Evolutionary conservation across 2,888 invertebrate species (phyloP), one percentile per base, ranked within the genome.

Genomic region (Ochropleura plecta): DNA sequence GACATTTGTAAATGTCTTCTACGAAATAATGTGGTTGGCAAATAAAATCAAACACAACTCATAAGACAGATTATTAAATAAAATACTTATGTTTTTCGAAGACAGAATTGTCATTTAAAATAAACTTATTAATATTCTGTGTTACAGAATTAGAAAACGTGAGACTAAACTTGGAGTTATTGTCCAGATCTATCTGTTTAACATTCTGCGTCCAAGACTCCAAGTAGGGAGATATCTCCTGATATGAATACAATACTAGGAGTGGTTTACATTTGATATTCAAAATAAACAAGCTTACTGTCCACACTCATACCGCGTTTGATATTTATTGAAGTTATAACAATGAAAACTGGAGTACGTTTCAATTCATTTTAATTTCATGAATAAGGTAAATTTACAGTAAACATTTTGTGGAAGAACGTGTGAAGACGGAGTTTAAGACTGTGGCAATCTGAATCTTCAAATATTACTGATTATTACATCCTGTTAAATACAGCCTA

Each of bases 211-310:
- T 66, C 67, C 66, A 77, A 81, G 70, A 69, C 70, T 73, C 66
- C 70, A 77, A 78, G 70, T 67, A 70, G 57, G 77, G 63, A 85
- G 83, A 80, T 82, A 82, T 82, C 86, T 80, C 70, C 76, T 83
- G 76, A 71, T 85, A 87, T 80, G 83, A 82, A 85, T 87, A 87
- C 78, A 85, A 85, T 87, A 71, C 76, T 67, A 78, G 76, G 79
- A 79, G 83, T 87, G 80, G 79, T 78, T 85, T 75, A 85, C 73
- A 87, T 82, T 78, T 85, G 77, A 82, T 82, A 85, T 85, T 87
- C 80, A 76, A 85, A 85, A 85, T 80, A 87, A 87, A 80, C 79
- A 87, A 76, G 63, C 64, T 16, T 9, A 40, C 71, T 70, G 59
- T 78, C 69, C 57, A 70, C 69, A 74, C 68, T 71, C 49, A 63